Evolutionary conservation across 2,113 vertebrate genomes (phyloP).

Genomic region (Sterna hirundo): DNA sequence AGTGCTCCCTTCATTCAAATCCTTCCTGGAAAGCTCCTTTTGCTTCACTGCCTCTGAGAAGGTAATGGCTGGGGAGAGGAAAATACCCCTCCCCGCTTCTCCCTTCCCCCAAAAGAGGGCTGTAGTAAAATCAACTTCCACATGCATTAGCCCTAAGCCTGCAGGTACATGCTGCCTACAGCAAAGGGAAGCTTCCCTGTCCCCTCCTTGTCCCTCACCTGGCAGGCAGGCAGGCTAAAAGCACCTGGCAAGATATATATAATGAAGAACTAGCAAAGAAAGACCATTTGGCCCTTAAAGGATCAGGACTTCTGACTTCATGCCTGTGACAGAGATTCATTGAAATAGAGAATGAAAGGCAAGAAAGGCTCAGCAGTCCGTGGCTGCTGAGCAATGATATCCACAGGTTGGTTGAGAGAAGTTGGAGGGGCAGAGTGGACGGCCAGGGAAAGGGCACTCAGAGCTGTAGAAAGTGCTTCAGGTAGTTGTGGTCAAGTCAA

Average conservation of each 20-base stretch:
- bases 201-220: neutral
- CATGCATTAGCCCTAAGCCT: neutral
- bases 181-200: neutral
- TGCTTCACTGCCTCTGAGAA: slow-evolving; percentile 21
- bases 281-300: neutral
- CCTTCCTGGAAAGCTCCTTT: slow-evolving; percentile 24
- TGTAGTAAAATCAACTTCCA: neutral
- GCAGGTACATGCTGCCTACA: neutral
- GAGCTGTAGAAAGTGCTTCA: neutral
- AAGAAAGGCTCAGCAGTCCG: neutral
- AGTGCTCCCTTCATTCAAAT: neutral
- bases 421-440: neutral
- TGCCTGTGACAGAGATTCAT: neutral
- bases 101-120: neutral
- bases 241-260: neutral
- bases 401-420: neutral
- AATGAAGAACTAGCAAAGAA: neutral
- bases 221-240: neutral
- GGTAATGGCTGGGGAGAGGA: neutral
- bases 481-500: neutral
- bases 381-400: neutral
- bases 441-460: neutral
- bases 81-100: neutral
- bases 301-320: neutral
- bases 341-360: neutral